These are phyloP conservation scores for Trimorus sp. DNA, from an alignment of 2,888 invertebrate genomes.

Conservation along the genomic window DNA sequence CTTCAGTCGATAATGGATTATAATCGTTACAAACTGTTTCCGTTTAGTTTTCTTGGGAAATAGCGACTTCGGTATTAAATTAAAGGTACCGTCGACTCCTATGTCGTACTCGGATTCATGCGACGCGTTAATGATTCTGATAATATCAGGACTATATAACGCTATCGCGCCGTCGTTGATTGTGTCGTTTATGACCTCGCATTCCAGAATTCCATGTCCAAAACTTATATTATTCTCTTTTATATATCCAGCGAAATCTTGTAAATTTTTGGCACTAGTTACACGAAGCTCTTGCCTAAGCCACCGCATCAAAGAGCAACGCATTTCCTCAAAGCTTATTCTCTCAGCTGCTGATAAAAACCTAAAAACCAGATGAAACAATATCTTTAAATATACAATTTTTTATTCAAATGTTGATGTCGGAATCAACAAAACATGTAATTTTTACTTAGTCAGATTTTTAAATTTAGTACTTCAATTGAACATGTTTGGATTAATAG, in stretches of 20 bases:
- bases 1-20: neutral
- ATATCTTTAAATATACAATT: no score
- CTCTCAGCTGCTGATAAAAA: no score
- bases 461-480: no score
- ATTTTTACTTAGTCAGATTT: no score
- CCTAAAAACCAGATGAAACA: no score
- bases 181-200: neutral
- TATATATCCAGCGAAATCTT: constrained; percentile 1
- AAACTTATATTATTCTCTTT: neutral
- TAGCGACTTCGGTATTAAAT: neutral
- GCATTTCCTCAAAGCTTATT: no score
- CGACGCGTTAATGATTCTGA: neutral
- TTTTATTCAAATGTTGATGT: no score
- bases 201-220: neutral
- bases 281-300: no score
- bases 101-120: neutral
- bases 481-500: no score
- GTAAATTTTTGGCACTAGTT: neutral
- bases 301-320: no score
- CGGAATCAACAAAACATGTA: no score
- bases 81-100: neutral
- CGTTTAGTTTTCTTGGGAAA: neutral
- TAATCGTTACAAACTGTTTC: constrained; percentile 3
- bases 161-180: neutral
- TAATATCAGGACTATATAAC: constrained; percentile 7